These are phyloP conservation scores for Plumapathes pennacea DNA, from an alignment of 92 coral and sea anemone species.

Conservation along the genomic window DNA sequence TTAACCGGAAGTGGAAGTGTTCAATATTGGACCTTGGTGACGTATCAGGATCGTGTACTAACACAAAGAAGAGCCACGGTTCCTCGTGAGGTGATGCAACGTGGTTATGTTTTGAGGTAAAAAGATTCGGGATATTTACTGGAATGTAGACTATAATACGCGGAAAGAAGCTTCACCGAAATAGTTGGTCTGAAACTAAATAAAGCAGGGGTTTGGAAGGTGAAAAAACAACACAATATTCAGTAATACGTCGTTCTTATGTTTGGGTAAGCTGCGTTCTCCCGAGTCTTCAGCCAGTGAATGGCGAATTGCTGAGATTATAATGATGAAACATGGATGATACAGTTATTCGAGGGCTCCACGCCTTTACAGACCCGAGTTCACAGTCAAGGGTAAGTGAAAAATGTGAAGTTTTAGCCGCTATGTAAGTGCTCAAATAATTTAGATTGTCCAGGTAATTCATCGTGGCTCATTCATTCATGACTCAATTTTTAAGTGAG, in stretches of 20 bases:
- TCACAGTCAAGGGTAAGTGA: slow-evolving; percentile 79
- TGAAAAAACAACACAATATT: no score
- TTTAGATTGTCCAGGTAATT: neutral
- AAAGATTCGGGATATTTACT: slow-evolving; percentile 23
- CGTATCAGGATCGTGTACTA: no score
- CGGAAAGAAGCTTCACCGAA: no score
- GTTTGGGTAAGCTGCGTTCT: no score
- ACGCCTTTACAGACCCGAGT: slow-evolving; percentile 69
- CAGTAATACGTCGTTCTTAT: no score
- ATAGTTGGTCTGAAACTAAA: no score
- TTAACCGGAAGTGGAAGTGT: no score
- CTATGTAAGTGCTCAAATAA: neutral
- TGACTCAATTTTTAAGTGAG: neutral
- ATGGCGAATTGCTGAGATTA: no score
- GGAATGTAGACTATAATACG: no score
- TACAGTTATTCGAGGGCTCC: slow-evolving; percentile 78
- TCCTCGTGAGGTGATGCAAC: slow-evolving; percentile 29
- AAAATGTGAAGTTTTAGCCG: neutral
- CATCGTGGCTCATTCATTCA: neutral
- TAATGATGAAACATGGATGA: slow-evolving; percentile 75
- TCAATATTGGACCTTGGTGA: no score
- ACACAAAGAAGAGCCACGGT: slow-evolving; percentile 5
- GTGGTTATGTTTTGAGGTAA: slow-evolving; percentile 37
- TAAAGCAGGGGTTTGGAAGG: no score
- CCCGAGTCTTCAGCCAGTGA: no score